These are phyloP conservation scores for Protaetia brevitarsis DNA, from an alignment of 1,140 invertebrate species.

Conservation along the genomic window DNA sequence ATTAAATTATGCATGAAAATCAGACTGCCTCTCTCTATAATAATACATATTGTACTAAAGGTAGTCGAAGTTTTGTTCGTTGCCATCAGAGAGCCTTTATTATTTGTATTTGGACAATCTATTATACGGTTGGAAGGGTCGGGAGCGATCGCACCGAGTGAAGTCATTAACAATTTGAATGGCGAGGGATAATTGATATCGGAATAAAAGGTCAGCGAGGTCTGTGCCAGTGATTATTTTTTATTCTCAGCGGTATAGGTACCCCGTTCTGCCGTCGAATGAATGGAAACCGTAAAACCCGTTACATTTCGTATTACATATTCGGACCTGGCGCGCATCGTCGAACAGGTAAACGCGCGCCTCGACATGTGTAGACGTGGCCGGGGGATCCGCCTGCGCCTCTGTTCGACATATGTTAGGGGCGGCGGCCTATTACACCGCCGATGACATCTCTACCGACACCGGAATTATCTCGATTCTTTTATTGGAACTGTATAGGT, in stretches of 20 bases:
- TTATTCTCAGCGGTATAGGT: conserved; percentile 12
- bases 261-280: background rate
- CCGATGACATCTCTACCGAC: conserved; percentile 18
- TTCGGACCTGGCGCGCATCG: background rate
- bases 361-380: background rate
- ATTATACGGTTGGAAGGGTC: conserved; percentile 11
- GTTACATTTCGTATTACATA: conserved; percentile 22
- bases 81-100: background rate
- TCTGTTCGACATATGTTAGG: conserved; percentile 21
- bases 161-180: conserved; percentile 18
- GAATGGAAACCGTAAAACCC: conserved; percentile 22
- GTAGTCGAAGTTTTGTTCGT: no score
- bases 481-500: background rate
- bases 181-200: conserved; percentile 21
- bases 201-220: conserved; percentile 20
- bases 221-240: conserved; percentile 17
- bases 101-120: conserved; percentile 15
- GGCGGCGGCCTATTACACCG: conserved; percentile 6
- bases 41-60: no score
- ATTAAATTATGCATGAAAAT: no score
- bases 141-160: background rate
- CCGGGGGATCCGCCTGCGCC: background rate
- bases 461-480: background rate
- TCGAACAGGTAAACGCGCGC: conserved; percentile 3
- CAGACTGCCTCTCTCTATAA: no score